phyloP scores from a whole-genome alignment of 2,113 vertebrate genomes.

The Myotis brandtii region DNA sequence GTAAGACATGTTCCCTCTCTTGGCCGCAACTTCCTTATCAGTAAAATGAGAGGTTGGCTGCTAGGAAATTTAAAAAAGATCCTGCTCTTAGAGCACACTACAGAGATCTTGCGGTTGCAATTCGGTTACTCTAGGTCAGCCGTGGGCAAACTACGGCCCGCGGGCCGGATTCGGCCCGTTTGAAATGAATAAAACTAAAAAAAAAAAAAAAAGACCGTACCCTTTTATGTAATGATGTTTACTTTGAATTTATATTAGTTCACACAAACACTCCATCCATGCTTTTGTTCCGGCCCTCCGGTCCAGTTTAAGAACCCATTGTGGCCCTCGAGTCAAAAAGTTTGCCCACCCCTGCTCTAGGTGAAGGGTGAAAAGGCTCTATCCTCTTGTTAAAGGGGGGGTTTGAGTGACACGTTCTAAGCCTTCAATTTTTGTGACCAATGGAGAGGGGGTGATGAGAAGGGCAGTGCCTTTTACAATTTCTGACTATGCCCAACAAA shows the following conservation, averaged over 20 bases:
- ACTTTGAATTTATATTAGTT: too few relatives aligned
- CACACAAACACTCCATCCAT: too few relatives aligned
- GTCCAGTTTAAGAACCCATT: too few relatives aligned
- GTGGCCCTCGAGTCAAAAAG: too few relatives aligned
- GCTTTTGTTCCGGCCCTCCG: too few relatives aligned
- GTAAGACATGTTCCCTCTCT: not conserved
- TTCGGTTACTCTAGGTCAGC: not conserved
- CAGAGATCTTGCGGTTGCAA: not conserved
- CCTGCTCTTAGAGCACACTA: not conserved
- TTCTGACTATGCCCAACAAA: not conserved
- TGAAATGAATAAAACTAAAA: too few relatives aligned
- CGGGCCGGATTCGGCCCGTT: too few relatives aligned
- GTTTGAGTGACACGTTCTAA: not conserved
- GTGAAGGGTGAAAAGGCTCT: not conserved
- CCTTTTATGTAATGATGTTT: too few relatives aligned
- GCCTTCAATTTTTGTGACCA: not conserved
- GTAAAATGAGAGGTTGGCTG: not conserved
- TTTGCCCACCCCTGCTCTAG: not conserved
- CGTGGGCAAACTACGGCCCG: too few relatives aligned
- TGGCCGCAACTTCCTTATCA: not conserved
- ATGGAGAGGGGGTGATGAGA: not conserved
- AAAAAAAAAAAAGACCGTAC: too few relatives aligned
- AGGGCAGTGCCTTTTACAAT: not conserved
- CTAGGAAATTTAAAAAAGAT: not conserved
- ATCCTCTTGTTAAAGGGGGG: not conserved